These are phyloP conservation scores for Thermophis baileyi DNA, from an alignment of 2,113 vertebrate species.

Conservation along the genomic window DNA sequence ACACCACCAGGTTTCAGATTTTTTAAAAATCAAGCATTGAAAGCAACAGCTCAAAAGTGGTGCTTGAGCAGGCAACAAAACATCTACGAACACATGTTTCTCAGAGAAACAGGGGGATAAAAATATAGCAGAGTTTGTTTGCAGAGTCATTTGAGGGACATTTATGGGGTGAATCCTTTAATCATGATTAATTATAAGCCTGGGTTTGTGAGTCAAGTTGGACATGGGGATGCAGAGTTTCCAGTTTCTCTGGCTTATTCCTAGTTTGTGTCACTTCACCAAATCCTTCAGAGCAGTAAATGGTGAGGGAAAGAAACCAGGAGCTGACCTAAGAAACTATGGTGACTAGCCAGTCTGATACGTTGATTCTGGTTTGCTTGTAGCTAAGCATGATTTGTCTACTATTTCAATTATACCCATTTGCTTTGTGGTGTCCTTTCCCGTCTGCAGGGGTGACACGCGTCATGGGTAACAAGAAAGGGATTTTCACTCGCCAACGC, in stretches of 20 bases:
- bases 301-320: neutral
- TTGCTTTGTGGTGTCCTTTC: conserved; percentile 15
- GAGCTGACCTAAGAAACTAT: neutral
- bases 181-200: neutral
- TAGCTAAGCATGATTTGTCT: neutral
- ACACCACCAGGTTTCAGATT: neutral
- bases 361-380: neutral
- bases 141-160: neutral
- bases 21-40: neutral
- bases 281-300: neutral
- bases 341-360: neutral
- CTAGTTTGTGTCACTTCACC: neutral
- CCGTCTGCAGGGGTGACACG: conserved; percentile 71
- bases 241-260: neutral
- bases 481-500: conserved; percentile 90
- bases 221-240: neutral
- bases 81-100: neutral
- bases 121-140: neutral
- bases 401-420: neutral
- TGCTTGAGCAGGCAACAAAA: neutral
- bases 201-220: neutral
- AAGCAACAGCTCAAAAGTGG: neutral
- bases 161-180: neutral
- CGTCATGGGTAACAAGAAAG: conserved; percentile 91
- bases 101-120: neutral